Base-by-base conservation (phyloP, 2,113 vertebrate species). In the Podilymbus podiceps region DNA sequence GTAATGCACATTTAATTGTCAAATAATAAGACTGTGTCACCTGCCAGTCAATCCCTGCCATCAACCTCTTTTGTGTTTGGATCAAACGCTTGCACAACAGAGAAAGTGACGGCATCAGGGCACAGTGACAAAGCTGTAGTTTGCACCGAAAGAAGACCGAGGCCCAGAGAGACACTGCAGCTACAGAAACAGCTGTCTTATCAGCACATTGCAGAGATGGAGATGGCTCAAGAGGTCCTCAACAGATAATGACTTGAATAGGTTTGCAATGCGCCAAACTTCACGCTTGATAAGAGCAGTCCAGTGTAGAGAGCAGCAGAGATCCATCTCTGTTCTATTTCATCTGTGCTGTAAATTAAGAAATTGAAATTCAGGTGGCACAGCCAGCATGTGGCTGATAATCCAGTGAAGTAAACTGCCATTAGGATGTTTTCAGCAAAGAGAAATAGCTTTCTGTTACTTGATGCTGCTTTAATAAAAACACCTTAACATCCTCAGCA, bases 201-300 rank as follows among this genome's bases (percentile, higher is more conserved):
- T 98, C 98, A 98, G 98, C 97, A 95, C 80, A 94, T 92, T 97
- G 98, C 98, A 98, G 98, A 97, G 98, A 98, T 94, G 97, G 97
- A 97, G 97, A 98, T 97, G 97, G 97, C 97, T 98, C 87, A 77
- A 98, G 98, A 98, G 98, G 98, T 98, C 97, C 97, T 98, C 96
- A 91, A 89, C 95, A 98, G 98, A 98, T 98, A 98, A 98, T 98
- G 96, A 97, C 97, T 97, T 98, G 98, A 98, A 98, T 98, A 97
- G 96, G 97, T 97, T 98, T 98, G 97, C 98, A 97, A 96, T 95
- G 97, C 68, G 31, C 98, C 97, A 97, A 98, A 98, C 98, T 98
- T 98, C 98, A 98, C 88, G 95, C 97, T 98, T 97, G 96, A 97
- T 98, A 98, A 98, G 97, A 93, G 97, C 83, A 95, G 85, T 96